Evolutionary conservation across 2,888 invertebrate species (phyloP).

Genomic region (Drosophila birchii): DNA sequence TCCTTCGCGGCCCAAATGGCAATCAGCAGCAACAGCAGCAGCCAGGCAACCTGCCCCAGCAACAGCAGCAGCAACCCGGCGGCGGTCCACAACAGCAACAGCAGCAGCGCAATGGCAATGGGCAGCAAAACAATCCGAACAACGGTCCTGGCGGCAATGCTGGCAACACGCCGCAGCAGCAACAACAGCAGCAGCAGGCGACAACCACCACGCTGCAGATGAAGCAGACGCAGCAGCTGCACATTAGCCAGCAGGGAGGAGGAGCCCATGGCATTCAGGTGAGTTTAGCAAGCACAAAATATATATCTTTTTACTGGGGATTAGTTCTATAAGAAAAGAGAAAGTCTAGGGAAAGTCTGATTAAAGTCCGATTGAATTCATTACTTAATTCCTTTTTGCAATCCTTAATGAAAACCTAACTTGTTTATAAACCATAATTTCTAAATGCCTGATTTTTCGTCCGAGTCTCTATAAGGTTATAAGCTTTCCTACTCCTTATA

Average conservation of each 20-base stretch:
- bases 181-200: conserved; percentile 79
- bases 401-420: neutral
- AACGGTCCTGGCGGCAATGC: conserved; percentile 70
- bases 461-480: neutral
- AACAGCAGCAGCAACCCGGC: conserved; percentile 52
- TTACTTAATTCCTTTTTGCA: no score
- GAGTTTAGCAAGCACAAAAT: conserved; percentile 70
- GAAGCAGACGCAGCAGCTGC: conserved; percentile 94
- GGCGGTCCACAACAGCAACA: conserved; percentile 48
- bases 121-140: conserved; percentile 70
- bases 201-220: conserved; percentile 89
- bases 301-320: neutral
- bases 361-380: no score
- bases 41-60: conserved; percentile 61
- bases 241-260: conserved; percentile 92
- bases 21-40: conserved; percentile 58
- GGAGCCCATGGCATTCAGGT: conserved; percentile 93
- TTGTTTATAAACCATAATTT: neutral
- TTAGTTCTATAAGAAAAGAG: no score
- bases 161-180: conserved; percentile 60
- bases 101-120: conserved; percentile 65
- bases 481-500: neutral
- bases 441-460: neutral
- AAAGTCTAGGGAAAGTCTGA: neutral
- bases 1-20: conserved; percentile 79